Evolutionary conservation across 1,140 invertebrate species (phyloP), one percentile per base, ranked within the genome.

Genomic region (Lepidurus couesii): DNA sequence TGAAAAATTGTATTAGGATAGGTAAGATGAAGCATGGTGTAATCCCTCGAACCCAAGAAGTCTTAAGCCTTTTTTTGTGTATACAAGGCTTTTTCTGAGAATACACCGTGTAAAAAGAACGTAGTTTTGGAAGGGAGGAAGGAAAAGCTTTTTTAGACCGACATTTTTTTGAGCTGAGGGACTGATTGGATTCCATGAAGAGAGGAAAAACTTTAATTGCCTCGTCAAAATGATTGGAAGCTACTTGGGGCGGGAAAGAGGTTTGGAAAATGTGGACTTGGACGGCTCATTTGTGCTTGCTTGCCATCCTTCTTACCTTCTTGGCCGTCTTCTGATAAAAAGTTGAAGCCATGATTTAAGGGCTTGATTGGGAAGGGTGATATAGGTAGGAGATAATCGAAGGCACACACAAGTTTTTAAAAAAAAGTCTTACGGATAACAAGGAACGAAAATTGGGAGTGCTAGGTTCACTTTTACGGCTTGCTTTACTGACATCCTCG

Each of bases 201-300:
- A 65, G 53, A 16, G 53, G 21, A 65, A 65, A 65, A 65, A 65
- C 16, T 65, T 65, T 65, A 65, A 65, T 65, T 65, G 53, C 53
- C 53, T 65, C 53, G 53, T 65, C 53, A 65, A 65, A 65, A 65
- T 65, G 53, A 65, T 65, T 65, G 53, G 53, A 65, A 65, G 53
- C 53, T 65, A 65, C 53, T 65, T 65, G 21, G 53, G 53, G 53
- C 53, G 53, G 53, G 53, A 65, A 65, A 65, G 53, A 65, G 53
- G 53, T 65, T 65, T 65, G 53, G 53, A 65, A 65, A 65, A 65
- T 65, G 53, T 65, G 53, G 21, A 65, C 53, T 65, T 65, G 53
- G 53, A 65, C 53, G 53, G 53, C 53, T 65, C 53, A 65, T 65
- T 65, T 65, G 53, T 65, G 53, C 16, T 65, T 13, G 53, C 16